Evolutionary conservation across 2,113 vertebrate species (phyloP).

Genomic region (Leptobrachium leishanense): DNA sequence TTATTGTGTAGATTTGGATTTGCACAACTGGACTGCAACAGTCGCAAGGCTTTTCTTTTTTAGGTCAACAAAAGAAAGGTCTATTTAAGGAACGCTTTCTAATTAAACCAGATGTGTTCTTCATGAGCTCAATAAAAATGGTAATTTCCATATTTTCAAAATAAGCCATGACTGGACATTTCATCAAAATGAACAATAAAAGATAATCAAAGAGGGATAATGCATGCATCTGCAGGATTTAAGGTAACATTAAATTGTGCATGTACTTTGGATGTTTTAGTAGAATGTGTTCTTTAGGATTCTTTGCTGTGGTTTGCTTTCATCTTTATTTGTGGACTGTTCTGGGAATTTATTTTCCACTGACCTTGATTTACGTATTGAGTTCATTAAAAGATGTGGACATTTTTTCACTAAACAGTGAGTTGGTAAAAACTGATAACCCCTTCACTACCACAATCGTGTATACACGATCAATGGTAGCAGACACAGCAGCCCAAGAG

Average conservation of each 20-base stretch:
- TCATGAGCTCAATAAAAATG: conserved; percentile 20
- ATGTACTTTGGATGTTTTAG: neutral
- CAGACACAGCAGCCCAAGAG: too few species aligned
- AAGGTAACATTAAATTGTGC: conserved; percentile 28
- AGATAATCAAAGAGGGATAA: conserved; percentile 19
- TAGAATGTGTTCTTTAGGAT: conserved; percentile 25
- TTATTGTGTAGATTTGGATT: too few species aligned
- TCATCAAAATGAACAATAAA: neutral
- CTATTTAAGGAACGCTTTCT: conserved; percentile 15
- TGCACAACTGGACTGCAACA: too few species aligned
- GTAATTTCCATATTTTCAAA: conserved; percentile 19
- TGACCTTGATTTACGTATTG: neutral
- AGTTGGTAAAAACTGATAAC: too few species aligned
- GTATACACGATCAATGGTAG: too few species aligned
- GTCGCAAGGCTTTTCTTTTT: too few species aligned
- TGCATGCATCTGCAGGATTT: conserved; percentile 30
- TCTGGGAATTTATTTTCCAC: neutral
- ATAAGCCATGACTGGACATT: conserved; percentile 2
- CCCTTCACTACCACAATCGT: too few species aligned
- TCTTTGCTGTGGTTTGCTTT: conserved; percentile 43
- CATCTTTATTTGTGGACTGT: conserved; percentile 19
- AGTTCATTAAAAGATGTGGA: neutral
- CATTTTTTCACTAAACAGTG: too few species aligned
- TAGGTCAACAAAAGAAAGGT: neutral
- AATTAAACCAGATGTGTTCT: conserved; percentile 44